phyloP scores from a whole-genome alignment of 92 coral and sea anemone genomes.

The Zoanthus gigantus region DNA sequence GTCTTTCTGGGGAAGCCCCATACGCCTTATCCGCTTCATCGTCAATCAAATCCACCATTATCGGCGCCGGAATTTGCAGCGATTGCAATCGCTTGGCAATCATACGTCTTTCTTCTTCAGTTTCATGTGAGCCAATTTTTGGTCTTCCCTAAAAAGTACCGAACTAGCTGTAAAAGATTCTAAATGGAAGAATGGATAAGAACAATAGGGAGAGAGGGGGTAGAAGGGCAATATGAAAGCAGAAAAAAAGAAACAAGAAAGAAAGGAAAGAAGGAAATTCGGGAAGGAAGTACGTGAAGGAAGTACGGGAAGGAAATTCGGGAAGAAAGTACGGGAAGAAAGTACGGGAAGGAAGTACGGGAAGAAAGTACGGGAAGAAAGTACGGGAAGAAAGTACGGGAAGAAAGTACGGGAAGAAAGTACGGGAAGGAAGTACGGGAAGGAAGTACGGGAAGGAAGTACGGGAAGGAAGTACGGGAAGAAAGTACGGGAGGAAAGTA shows the following conservation, averaged over 20 bases:
- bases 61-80: conserved; percentile 37
- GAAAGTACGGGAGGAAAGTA: too few species aligned
- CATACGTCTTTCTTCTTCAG: conserved; percentile 56
- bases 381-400: too few species aligned
- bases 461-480: too few species aligned
- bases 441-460: too few species aligned
- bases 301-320: too few species aligned
- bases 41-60: conserved; percentile 60
- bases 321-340: too few species aligned
- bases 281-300: too few species aligned
- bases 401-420: too few species aligned
- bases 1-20: conserved; percentile 64
- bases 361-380: too few species aligned
- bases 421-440: not conserved
- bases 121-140: conserved; percentile 46
- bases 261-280: not conserved
- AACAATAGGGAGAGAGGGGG: not conserved
- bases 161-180: not conserved
- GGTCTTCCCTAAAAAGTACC: conserved; percentile 18
- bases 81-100: conserved; percentile 50
- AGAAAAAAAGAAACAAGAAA: too few species aligned
- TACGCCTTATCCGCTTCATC: conserved; percentile 64
- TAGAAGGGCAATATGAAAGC: not conserved
- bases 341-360: not conserved
- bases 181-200: not conserved